A percentile compares a stretch with the other conserved stretches of the same genome.
Conservation (phyloP, 2,797 vertebrate species). For the Acipenser transmontanus region DNA sequence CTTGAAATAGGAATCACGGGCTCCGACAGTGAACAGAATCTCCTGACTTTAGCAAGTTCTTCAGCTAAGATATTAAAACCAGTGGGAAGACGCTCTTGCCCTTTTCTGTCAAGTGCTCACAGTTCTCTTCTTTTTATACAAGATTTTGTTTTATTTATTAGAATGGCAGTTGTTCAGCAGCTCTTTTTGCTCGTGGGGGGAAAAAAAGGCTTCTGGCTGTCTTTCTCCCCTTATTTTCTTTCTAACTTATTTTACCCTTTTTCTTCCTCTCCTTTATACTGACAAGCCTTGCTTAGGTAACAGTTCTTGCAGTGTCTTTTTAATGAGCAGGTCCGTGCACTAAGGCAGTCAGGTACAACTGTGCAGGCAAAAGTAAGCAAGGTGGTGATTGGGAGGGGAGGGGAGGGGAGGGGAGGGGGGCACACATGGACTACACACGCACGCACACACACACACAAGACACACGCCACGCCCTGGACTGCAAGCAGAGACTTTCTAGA, state of each 20-base stretch:
- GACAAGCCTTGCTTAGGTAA: constrained; percentile 67
- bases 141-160: constrained; percentile 56
- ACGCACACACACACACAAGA: constrained; percentile 4
- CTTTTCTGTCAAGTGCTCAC: constrained; percentile 63
- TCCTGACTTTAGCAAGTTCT: constrained; percentile 73
- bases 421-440: neutral
- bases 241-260: constrained; percentile 7
- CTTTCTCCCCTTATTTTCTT: constrained; percentile 32
- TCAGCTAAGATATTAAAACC: constrained; percentile 64
- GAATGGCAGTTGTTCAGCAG: constrained; percentile 56
- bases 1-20: constrained; percentile 68
- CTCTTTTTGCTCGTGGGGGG: constrained; percentile 44
- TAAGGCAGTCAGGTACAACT: constrained; percentile 58
- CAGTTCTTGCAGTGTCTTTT: constrained; percentile 67
- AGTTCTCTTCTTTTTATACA: constrained; percentile 55
- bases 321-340: constrained; percentile 64
- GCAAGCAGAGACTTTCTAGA: constrained; percentile 5
- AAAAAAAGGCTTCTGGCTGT: constrained; percentile 57
- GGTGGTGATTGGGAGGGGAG: constrained; percentile 13
- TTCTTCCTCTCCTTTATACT: constrained; percentile 40
- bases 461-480: neutral
- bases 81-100: constrained; percentile 62
- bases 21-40: constrained; percentile 64
- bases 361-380: constrained; percentile 31
- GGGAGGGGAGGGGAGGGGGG: neutral